Evolutionary conservation across 2,797 vertebrate species (phyloP).

Genomic region (Galaxias olidus): DNA sequence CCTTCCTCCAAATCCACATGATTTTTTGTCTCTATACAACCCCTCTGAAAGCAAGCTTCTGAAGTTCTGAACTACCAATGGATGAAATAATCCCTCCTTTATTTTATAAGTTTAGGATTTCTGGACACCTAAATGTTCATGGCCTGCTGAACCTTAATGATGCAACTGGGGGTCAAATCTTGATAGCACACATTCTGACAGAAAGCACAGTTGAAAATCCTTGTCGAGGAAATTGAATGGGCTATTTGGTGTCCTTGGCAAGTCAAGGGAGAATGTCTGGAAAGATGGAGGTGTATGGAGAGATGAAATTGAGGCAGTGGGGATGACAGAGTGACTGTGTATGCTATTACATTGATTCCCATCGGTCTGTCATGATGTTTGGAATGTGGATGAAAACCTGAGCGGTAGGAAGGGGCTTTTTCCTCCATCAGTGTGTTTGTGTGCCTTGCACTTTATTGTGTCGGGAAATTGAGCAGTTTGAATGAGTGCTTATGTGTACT

Average conservation of each 20-base stretch:
- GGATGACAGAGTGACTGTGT: conserved; percentile 45
- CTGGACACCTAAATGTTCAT: too few relatives aligned
- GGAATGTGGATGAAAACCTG: conserved; percentile 14
- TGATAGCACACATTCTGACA: conserved; percentile 13
- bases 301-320: conserved; percentile 31
- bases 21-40: too few relatives aligned
- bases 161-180: conserved; percentile 13
- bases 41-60: too few relatives aligned
- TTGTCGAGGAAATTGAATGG: conserved; percentile 22
- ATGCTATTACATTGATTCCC: conserved; percentile 23
- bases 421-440: neutral
- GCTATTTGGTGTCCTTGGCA: conserved; percentile 45
- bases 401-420: conserved; percentile 8
- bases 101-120: too few relatives aligned
- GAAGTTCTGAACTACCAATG: too few relatives aligned
- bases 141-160: neutral
- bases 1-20: too few relatives aligned
- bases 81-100: too few relatives aligned
- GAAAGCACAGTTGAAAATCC: conserved; percentile 37
- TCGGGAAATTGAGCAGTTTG: too few relatives aligned
- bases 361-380: conserved; percentile 20
- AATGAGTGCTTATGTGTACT: too few relatives aligned
- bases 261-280: conserved; percentile 43
- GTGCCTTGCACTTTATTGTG: too few relatives aligned
- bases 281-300: conserved; percentile 38